These are phyloP conservation scores for Bothrops jararaca DNA, from an alignment of 2,113 vertebrate species.

Conservation along the genomic window DNA sequence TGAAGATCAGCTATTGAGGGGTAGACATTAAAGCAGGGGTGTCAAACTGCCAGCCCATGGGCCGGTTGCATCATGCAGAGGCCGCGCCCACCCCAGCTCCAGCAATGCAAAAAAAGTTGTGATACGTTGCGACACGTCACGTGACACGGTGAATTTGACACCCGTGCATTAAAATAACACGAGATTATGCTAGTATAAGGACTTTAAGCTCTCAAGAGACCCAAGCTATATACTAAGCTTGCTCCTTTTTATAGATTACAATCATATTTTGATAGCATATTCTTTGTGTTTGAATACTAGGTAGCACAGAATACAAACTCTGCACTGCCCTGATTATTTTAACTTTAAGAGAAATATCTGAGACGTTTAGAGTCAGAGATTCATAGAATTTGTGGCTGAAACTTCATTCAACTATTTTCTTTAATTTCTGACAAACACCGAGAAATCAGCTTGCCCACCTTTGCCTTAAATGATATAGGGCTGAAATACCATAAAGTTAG, in stretches of 20 bases:
- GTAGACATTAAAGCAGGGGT: neutral
- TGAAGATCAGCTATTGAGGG: neutral
- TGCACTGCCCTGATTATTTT: neutral
- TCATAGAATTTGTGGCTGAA: slow-evolving; percentile 19
- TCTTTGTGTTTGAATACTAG: neutral
- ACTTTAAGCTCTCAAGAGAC: neutral
- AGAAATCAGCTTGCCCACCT: neutral
- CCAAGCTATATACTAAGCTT: neutral
- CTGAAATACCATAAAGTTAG: neutral
- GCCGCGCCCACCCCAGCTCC: too few species aligned
- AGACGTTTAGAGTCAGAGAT: neutral
- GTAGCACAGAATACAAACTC: neutral
- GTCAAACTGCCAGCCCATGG: too few species aligned
- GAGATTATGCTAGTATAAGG: neutral
- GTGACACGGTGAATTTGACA: too few species aligned
- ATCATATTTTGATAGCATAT: neutral
- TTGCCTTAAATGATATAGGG: neutral
- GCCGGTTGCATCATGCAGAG: too few species aligned
- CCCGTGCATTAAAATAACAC: neutral
- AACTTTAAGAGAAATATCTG: neutral
- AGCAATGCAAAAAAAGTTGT: too few species aligned
- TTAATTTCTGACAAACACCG: neutral
- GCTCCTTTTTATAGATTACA: neutral
- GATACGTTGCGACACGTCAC: too few species aligned
- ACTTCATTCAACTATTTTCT: neutral